phyloP scores from a whole-genome alignment of 1,140 invertebrate species.

The Drosophila trapezifrons region DNA sequence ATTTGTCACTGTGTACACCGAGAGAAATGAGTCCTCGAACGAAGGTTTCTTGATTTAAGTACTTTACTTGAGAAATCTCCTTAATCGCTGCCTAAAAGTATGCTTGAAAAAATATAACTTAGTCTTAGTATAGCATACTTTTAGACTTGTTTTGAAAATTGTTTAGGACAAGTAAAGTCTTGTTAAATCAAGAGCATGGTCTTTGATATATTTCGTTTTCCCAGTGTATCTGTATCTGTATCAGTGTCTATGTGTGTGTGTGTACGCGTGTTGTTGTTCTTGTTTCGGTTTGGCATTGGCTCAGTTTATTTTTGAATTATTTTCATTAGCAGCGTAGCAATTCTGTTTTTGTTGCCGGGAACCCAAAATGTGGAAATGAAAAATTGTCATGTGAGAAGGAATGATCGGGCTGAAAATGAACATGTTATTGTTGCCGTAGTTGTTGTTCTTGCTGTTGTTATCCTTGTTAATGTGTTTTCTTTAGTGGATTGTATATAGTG shows the following conservation, averaged over 20 bases:
- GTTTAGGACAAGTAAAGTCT: no score
- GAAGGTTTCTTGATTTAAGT: neutral
- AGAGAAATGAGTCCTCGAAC: neutral
- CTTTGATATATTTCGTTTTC: neutral
- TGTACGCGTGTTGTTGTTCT: constrained; percentile 57
- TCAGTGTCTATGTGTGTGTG: constrained; percentile 27
- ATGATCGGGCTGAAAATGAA: constrained; percentile 39
- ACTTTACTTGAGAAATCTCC: neutral
- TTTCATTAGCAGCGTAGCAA: constrained; percentile 41
- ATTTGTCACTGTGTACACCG: constrained; percentile 28
- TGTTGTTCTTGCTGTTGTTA: constrained; percentile 21
- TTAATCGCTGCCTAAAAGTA: no score
- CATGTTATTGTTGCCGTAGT: constrained; percentile 26
- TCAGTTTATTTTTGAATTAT: constrained; percentile 62
- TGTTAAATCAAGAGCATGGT: neutral
- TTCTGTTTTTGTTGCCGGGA: constrained; percentile 39
- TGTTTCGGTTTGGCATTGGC: constrained; percentile 61
- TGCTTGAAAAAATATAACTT: neutral
- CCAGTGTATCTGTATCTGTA: constrained; percentile 16
- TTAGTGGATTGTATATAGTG: constrained; percentile 22
- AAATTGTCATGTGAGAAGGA: constrained; percentile 47
- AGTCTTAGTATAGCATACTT: neutral
- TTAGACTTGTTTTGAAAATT: no score
- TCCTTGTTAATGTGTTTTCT: constrained; percentile 44
- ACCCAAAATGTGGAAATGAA: constrained; percentile 41